Conservation (phyloP, 2,113 vertebrate species). For the Hyla sarda region DNA sequence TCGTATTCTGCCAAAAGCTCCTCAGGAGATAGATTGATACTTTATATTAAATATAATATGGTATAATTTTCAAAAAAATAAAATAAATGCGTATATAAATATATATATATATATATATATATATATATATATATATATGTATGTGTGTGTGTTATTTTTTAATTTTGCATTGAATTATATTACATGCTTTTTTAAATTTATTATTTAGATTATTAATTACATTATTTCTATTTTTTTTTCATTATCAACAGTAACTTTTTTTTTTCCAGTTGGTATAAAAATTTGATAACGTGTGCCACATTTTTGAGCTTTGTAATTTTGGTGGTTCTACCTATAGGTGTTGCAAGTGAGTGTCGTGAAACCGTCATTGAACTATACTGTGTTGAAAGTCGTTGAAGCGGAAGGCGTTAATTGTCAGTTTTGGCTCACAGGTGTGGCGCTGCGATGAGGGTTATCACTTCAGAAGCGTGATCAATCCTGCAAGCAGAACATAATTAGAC, state of each 20-base stretch:
- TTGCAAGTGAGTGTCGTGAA: slow-evolving; percentile 31
- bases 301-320: slow-evolving; percentile 14
- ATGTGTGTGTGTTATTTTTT: too few species aligned
- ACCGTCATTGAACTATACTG: slow-evolving; percentile 43
- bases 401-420: slow-evolving; percentile 61
- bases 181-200: too few species aligned
- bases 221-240: too few species aligned
- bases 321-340: not conserved
- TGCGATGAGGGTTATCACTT: slow-evolving; percentile 57
- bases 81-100: too few species aligned
- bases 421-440: slow-evolving; percentile 59
- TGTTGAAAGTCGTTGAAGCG: slow-evolving; percentile 43
- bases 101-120: too few species aligned
- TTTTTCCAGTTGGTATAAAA: not conserved
- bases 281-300: not conserved
- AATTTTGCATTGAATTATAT: not conserved
- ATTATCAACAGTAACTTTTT: too few species aligned
- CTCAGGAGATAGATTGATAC: not conserved
- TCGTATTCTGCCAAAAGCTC: not conserved
- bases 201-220: not conserved
- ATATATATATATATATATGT: too few species aligned
- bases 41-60: not conserved
- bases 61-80: too few species aligned
- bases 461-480: slow-evolving; percentile 60
- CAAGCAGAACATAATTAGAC: slow-evolving; percentile 58